These are phyloP conservation scores for Gila orcuttii DNA, from an alignment of 2,113 vertebrate genomes.

Conservation along the genomic window DNA sequence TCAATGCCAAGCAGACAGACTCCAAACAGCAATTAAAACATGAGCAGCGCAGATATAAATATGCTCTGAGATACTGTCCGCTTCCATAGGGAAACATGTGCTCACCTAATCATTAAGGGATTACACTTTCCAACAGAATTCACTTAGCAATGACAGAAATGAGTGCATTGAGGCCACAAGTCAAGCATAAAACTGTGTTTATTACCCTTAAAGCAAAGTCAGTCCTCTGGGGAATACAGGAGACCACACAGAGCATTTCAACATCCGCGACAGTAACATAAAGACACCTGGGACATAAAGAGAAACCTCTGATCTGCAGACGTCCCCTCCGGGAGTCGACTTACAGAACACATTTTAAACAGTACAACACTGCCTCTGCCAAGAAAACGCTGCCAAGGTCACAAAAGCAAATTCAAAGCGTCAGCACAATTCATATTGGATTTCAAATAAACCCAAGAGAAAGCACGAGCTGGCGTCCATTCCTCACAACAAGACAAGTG, in stretches of 20 bases:
- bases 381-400: constrained; percentile 40
- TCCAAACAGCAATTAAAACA: constrained; percentile 54
- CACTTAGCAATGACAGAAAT: constrained; percentile 26
- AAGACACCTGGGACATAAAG: constrained; percentile 30
- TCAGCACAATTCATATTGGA: constrained; percentile 51
- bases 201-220: constrained; percentile 32
- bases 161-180: constrained; percentile 17
- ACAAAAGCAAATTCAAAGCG: constrained; percentile 42
- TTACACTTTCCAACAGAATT: constrained; percentile 27
- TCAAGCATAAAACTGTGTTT: constrained; percentile 41
- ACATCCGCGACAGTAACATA: not conserved
- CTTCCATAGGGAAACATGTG: not conserved
- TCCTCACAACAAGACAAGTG: constrained; percentile 25
- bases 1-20: constrained; percentile 48
- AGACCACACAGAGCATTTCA: constrained; percentile 24
- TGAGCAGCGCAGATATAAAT: constrained; percentile 11
- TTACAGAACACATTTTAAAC: constrained; percentile 22
- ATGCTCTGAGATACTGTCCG: not conserved
- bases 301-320: constrained; percentile 21
- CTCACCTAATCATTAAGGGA: constrained; percentile 12
- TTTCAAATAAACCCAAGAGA: constrained; percentile 39
- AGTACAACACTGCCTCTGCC: constrained; percentile 8
- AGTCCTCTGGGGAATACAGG: constrained; percentile 2
- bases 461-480: constrained; percentile 17
- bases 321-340: constrained; percentile 9